Evolutionary conservation across 2,888 invertebrate species (phyloP), one percentile per base, ranked within the genome.

Genomic region (Anaspis maculata): DNA sequence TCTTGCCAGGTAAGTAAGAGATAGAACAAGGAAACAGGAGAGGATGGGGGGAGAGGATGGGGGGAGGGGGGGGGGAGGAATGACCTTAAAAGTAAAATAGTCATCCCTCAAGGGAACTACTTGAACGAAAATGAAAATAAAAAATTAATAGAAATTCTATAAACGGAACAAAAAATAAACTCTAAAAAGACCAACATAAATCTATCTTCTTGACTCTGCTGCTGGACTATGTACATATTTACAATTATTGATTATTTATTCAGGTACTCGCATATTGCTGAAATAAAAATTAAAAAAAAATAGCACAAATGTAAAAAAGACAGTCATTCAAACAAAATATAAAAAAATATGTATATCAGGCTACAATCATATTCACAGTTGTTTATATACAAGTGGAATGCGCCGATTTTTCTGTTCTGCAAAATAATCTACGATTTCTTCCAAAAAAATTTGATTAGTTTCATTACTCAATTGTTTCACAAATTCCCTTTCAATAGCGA

Each of bases 401-500:
- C 19, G 5, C 5, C 19, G 19, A 19, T 19, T 19, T 19, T 19
- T 19, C 19, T 19, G 19, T 6, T 5, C 5, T 5, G 19, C 19
- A 19, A 19, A 19, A 19, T 19, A 19, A 19, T 19, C 19, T 5
- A 19, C 9, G 5, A 19, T 19, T 5, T 19, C 19, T 19, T 19
- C 19, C 9, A 19, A 6, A 19, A 19, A 19, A 19, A 5, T 19
- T 6, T 19, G 6, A 6, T 19, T 19, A 9, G 19, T 19, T n/a
- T n/a, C n/a, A n/a, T n/a, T n/a, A 19, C 19, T 19, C 19, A 19
- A 6, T 19, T 5, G 9, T 9, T 38, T 31, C 6, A 40, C 14
- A 6, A 40, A 29, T 11, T 25, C 28, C 15, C 24, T 26, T 34
- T 41, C 37, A 25, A 38, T 34, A 12, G 41, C n/a, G 13, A 41